These are phyloP conservation scores for Parnassius orleans DNA, from an alignment of 2,888 invertebrate species.

Conservation along the genomic window DNA sequence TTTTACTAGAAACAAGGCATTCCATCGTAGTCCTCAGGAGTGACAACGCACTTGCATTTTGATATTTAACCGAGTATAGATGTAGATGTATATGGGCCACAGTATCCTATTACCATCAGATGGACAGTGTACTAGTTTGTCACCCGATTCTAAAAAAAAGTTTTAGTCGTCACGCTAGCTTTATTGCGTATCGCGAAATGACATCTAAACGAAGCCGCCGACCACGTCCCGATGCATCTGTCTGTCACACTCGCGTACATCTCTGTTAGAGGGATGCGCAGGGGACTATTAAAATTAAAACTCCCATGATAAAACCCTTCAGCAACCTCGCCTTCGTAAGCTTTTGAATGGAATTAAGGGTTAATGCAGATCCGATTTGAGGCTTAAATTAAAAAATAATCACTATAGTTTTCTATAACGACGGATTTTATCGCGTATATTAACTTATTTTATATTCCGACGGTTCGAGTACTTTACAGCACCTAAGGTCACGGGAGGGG, in stretches of 20 bases:
- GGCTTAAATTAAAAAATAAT: constrained; percentile 5
- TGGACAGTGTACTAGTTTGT: no score
- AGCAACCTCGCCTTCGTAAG: neutral
- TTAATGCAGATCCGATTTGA: constrained; percentile 2
- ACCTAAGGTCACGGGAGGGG: no score
- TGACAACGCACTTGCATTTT: no score
- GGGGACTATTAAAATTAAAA: constrained; percentile 73
- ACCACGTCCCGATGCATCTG: constrained; percentile 50
- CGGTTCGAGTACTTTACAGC: no score
- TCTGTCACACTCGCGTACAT: constrained; percentile 42
- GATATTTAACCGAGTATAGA: no score
- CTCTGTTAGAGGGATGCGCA: constrained; percentile 40
- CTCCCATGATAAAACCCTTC: constrained; percentile 35
- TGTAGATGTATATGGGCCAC: no score
- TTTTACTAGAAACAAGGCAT: no score
- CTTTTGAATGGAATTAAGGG: constrained; percentile 1
- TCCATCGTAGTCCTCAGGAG: no score
- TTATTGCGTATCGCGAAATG: constrained; percentile 49
- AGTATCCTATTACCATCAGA: no score
- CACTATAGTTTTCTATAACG: neutral
- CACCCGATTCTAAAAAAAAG: neutral
- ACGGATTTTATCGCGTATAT: no score
- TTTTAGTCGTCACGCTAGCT: constrained; percentile 24
- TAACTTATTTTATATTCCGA: no score
- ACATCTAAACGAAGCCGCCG: constrained; percentile 52